Evolutionary conservation across 2,888 invertebrate genomes (phyloP).

Genomic region (Parnassius apollo): DNA sequence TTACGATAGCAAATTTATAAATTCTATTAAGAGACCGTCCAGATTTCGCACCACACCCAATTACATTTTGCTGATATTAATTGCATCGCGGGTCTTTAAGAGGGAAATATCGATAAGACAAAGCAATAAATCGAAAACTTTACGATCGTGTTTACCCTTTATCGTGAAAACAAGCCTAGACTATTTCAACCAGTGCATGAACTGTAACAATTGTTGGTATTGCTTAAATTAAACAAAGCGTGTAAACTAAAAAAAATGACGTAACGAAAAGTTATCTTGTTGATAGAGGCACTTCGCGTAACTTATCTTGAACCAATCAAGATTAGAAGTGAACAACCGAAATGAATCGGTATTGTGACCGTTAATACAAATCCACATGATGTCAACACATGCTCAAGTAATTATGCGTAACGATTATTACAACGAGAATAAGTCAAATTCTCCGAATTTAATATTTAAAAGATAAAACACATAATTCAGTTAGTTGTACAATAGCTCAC

Average conservation of each 20-base stretch:
- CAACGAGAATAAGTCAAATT: neutral
- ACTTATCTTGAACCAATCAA: constrained; percentile 16
- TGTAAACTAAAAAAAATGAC: constrained; percentile 11
- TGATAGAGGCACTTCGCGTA: constrained; percentile 12
- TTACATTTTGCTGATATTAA: constrained; percentile 36
- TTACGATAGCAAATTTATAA: constrained; percentile 13
- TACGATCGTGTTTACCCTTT: constrained; percentile 47
- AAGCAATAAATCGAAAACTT: constrained; percentile 54
- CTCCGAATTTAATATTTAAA: neutral
- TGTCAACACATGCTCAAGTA: neutral
- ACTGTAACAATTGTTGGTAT: constrained; percentile 14
- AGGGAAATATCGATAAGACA: constrained; percentile 47
- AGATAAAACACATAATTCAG: neutral
- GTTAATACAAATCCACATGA: constrained; percentile 1
- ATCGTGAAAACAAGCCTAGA: constrained; percentile 26
- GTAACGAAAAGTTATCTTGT: constrained; percentile 17
- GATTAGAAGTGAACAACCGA: constrained; percentile 11
- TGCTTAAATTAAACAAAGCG: constrained; percentile 12
- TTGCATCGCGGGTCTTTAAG: constrained; percentile 40
- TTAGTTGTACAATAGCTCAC: too few relatives aligned
- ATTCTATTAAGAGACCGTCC: constrained; percentile 6
- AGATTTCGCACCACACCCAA: constrained; percentile 9
- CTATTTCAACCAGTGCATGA: constrained; percentile 1
- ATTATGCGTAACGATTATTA: neutral
- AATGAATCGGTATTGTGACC: neutral